Conservation (phyloP, 2,113 vertebrate genomes). For the Spizaetus ornatus region DNA sequence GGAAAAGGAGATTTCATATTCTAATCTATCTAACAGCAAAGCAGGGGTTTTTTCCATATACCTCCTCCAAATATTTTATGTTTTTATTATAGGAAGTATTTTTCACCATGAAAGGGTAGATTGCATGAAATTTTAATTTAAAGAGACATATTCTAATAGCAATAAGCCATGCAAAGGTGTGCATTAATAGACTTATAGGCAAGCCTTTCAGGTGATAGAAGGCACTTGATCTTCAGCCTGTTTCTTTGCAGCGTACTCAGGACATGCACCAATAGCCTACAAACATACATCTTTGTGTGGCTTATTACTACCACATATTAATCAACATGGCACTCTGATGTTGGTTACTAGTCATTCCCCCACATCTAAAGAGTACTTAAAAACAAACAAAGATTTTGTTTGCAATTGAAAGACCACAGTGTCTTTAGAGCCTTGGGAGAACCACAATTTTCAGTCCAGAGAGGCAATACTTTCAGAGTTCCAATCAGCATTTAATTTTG, state of each 20-base stretch:
- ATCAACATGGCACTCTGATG: background rate
- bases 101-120: background rate
- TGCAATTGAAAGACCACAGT: background rate
- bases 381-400: background rate
- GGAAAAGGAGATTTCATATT: background rate
- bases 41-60: background rate
- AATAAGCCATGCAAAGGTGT: background rate
- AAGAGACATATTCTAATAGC: background rate
- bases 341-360: background rate
- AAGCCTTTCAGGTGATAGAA: background rate
- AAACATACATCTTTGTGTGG: background rate
- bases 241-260: background rate
- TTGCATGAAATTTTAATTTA: background rate
- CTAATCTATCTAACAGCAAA: background rate
- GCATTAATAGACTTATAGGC: background rate
- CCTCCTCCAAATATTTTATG: background rate
- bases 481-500: background rate
- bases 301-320: background rate
- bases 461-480: background rate
- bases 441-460: background rate
- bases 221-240: background rate
- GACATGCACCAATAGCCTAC: background rate
- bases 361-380: background rate
- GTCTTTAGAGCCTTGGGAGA: background rate
- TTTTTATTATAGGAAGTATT: background rate